These are phyloP conservation scores for Leptopilina clavipes DNA, from an alignment of 1,140 invertebrate genomes.

Conservation along the genomic window DNA sequence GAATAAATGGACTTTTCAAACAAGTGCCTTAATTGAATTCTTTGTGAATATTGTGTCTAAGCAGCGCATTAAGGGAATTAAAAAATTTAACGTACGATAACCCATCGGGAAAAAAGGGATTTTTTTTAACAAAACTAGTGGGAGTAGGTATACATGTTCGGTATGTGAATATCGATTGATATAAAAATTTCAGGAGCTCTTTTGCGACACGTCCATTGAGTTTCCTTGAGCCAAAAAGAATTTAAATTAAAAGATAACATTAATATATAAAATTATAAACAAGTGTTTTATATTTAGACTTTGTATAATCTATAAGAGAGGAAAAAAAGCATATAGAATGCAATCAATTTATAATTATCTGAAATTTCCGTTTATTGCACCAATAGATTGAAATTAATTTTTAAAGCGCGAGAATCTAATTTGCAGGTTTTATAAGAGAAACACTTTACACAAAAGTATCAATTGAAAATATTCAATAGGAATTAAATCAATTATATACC, in stretches of 20 bases:
- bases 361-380: no score
- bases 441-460: no score
- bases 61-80: neutral
- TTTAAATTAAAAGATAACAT: conserved; percentile 2
- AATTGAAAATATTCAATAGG: no score
- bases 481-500: no score
- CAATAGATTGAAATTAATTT: no score
- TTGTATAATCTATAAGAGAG: no score
- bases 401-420: no score
- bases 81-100: neutral
- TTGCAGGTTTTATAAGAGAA: no score
- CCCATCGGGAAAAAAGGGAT: neutral
- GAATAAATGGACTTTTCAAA: conserved; percentile 1
- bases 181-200: neutral
- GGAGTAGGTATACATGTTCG: neutral
- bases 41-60: neutral
- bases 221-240: conserved; percentile 1
- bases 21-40: neutral
- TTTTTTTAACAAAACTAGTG: neutral
- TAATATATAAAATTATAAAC: no score
- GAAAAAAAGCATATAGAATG: no score
- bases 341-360: no score
- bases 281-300: no score
- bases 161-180: neutral
- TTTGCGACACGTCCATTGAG: neutral